Evolutionary conservation across 2,888 invertebrate species (phyloP).

Genomic region (Podabrus alpinus): DNA sequence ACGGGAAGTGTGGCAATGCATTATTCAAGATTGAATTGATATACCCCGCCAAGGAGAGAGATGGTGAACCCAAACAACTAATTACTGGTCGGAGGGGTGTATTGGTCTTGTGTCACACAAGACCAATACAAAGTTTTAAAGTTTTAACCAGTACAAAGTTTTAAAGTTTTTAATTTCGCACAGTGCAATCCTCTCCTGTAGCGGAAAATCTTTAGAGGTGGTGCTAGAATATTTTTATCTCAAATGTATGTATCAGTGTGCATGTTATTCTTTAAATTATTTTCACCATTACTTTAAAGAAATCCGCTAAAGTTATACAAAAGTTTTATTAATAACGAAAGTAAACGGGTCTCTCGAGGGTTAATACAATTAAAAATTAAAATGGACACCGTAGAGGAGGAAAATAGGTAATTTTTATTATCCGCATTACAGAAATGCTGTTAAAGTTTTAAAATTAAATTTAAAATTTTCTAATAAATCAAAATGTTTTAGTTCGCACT

Average conservation of each 20-base stretch:
- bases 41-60: too few relatives aligned
- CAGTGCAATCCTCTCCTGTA: neutral
- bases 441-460: constrained; percentile 1
- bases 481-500: neutral
- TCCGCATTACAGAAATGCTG: neutral
- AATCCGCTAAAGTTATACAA: constrained; percentile 40
- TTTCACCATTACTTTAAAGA: constrained; percentile 38
- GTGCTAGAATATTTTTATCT: constrained; percentile 23
- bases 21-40: too few relatives aligned
- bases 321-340: constrained; percentile 46
- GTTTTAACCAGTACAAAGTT: too few relatives aligned
- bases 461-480: neutral
- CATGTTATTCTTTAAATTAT: constrained; percentile 29
- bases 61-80: neutral
- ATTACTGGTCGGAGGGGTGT: too few relatives aligned
- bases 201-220: constrained; percentile 8
- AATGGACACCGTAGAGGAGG: constrained; percentile 51
- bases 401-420: constrained; percentile 33
- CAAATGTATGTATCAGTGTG: constrained; percentile 25
- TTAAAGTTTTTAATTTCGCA: constrained; percentile 2
- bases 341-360: constrained; percentile 41
- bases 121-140: too few relatives aligned
- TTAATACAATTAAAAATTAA: constrained; percentile 49
- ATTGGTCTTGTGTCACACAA: too few relatives aligned
- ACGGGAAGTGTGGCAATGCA: too few relatives aligned